Conservation (phyloP, 1,140 invertebrate genomes). For the Belonocnema kinseyi region DNA sequence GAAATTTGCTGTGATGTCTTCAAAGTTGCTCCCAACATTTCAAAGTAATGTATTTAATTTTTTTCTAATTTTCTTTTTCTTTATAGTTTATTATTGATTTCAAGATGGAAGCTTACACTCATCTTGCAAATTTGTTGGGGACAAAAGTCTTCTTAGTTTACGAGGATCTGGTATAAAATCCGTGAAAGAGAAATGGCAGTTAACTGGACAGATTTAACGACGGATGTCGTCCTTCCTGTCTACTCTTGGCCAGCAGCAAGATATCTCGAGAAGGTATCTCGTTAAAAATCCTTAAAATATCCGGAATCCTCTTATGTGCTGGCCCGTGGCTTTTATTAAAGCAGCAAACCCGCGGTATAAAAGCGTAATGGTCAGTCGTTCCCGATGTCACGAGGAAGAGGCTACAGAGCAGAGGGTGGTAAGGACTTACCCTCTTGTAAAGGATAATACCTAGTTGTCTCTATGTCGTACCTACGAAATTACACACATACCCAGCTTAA, state of each 20-base stretch:
- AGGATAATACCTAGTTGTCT: not conserved
- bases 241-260: conserved; percentile 34
- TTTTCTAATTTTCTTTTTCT: too few relatives aligned
- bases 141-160: not conserved
- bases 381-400: conserved; percentile 50
- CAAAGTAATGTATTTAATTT: too few relatives aligned
- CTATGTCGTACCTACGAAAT: not conserved
- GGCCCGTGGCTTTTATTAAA: conserved; percentile 57
- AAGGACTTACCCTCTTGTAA: not conserved
- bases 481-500: too few relatives aligned
- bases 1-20: too few relatives aligned
- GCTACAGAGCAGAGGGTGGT: conserved; percentile 46
- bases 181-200: not conserved
- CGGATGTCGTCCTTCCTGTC: conserved; percentile 14
- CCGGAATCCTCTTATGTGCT: conserved; percentile 57
- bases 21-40: too few relatives aligned
- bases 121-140: too few relatives aligned
- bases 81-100: too few relatives aligned
- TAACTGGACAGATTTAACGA: conserved; percentile 25
- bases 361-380: conserved; percentile 56
- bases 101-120: too few relatives aligned
- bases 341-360: conserved; percentile 56
- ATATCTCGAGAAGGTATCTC: conserved; percentile 51
- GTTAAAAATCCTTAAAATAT: conserved; percentile 60
- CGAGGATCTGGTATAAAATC: not conserved